Evolutionary conservation across 1,140 invertebrate species (phyloP).

Genomic region (Chlorops oryzae): DNA sequence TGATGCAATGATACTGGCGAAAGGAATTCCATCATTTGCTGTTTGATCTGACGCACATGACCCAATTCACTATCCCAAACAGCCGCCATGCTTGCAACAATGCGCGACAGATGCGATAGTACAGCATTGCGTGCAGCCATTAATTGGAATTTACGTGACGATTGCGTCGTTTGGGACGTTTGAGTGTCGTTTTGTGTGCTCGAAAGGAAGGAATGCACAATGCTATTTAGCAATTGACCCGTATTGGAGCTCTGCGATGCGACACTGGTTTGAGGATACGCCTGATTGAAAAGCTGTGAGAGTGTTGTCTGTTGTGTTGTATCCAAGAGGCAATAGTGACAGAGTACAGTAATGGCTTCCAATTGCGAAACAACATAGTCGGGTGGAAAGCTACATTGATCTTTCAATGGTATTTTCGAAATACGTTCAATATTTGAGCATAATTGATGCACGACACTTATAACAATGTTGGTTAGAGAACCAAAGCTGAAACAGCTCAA

Average conservation of each 20-base stretch:
- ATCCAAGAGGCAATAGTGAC: conserved; percentile 82
- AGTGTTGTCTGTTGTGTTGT: conserved; percentile 57
- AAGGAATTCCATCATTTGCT: conserved; percentile 77
- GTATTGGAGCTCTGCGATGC: conserved; percentile 54
- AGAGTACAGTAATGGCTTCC: conserved; percentile 75
- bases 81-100: conserved; percentile 70
- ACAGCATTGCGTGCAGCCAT: conserved; percentile 64
- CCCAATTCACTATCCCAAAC: conserved; percentile 69
- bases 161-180: too few species aligned
- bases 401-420: conserved; percentile 38
- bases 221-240: conserved; percentile 71
- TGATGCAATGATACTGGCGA: conserved; percentile 84
- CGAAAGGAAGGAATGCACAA: conserved; percentile 71
- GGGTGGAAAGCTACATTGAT: conserved; percentile 52
- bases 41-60: conserved; percentile 55
- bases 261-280: conserved; percentile 50
- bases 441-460: conserved; percentile 73
- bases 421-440: conserved; percentile 74
- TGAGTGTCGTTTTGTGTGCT: conserved; percentile 47
- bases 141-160: conserved; percentile 27
- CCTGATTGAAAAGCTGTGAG: conserved; percentile 57
- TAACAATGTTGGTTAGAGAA: conserved; percentile 69
- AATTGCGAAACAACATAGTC: conserved; percentile 77
- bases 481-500: conserved; percentile 63
- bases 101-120: conserved; percentile 72